Conservation (phyloP, 2,797 vertebrate species). For the Brotula barbata region DNA sequence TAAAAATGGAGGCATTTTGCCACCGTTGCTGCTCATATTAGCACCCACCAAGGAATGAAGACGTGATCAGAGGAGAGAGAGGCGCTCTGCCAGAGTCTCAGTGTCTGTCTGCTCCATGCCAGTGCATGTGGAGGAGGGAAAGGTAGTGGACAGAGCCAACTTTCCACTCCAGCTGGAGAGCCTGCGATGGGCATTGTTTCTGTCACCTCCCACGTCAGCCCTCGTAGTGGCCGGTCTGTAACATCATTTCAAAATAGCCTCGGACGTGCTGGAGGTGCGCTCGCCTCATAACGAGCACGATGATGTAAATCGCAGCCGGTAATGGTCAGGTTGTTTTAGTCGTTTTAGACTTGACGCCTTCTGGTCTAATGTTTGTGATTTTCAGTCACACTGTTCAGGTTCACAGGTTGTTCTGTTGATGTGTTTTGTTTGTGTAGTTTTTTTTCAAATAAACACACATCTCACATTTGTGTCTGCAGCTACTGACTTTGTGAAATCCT, state of each 20-base stretch:
- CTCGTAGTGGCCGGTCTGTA: constrained; percentile 46
- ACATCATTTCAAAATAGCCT: constrained; percentile 42
- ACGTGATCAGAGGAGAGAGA: constrained; percentile 65
- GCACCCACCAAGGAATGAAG: constrained; percentile 63
- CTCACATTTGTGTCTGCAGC: constrained; percentile 5
- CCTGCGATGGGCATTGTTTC: constrained; percentile 65
- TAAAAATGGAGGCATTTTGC: constrained; percentile 49
- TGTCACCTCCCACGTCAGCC: constrained; percentile 57
- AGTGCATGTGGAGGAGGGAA: constrained; percentile 67
- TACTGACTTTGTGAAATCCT: constrained; percentile 20
- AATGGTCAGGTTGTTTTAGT: constrained; percentile 2
- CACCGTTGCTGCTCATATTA: constrained; percentile 49
- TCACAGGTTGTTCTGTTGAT: not conserved
- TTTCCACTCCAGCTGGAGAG: constrained; percentile 77
- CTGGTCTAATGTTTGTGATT: not conserved
- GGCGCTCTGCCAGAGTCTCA: constrained; percentile 59
- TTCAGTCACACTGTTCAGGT: not conserved
- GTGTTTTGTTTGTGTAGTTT: not conserved
- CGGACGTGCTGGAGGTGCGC: constrained; percentile 23
- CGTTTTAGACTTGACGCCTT: too few species aligned
- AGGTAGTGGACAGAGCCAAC: constrained; percentile 65
- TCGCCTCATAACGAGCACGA: constrained; percentile 16
- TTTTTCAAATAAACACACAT: not conserved
- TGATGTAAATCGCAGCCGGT: not conserved
- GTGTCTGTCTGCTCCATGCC: constrained; percentile 58